A percentile compares a stretch with the other conserved stretches of the same genome.
phyloP scores from a whole-genome alignment of 2,113 vertebrate genomes.

The Conger conger region DNA sequence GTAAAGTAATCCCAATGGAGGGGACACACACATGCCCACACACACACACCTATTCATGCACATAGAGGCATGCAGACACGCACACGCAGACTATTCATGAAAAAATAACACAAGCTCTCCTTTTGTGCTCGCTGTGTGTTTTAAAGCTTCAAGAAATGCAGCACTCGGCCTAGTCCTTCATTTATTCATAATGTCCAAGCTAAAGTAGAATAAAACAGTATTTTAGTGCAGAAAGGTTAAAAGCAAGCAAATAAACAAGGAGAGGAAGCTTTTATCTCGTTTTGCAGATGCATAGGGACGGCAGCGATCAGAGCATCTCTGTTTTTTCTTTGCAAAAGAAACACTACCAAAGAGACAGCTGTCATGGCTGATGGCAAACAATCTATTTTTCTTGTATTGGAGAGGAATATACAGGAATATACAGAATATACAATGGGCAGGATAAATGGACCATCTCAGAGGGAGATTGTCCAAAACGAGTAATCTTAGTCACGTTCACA shows the following conservation, averaged over 20 bases:
- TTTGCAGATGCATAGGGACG: neutral
- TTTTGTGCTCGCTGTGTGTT: constrained; percentile 8
- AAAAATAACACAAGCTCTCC: constrained; percentile 15
- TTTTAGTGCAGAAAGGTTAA: constrained; percentile 12
- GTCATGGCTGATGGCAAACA: too few species aligned
- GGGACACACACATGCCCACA: neutral
- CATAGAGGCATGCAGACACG: neutral
- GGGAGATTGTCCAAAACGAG: too few species aligned
- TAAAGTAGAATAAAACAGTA: neutral
- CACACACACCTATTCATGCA: constrained; percentile 3
- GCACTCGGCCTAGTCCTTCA: neutral
- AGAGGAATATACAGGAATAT: neutral
- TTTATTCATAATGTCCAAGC: constrained; percentile 4
- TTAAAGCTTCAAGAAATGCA: neutral
- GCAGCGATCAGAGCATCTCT: neutral
- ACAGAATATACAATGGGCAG: neutral
- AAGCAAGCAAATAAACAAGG: constrained; percentile 1
- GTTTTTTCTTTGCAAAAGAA: neutral
- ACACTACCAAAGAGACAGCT: neutral
- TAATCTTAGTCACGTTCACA: too few species aligned
- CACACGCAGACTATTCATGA: constrained; percentile 10
- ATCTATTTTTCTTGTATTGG: too few species aligned
- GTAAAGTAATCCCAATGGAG: constrained; percentile 6
- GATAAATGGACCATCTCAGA: neutral
- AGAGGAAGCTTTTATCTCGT: neutral